Conservation (phyloP, 2,888 invertebrate genomes). For the Strigamia maritima region DNA sequence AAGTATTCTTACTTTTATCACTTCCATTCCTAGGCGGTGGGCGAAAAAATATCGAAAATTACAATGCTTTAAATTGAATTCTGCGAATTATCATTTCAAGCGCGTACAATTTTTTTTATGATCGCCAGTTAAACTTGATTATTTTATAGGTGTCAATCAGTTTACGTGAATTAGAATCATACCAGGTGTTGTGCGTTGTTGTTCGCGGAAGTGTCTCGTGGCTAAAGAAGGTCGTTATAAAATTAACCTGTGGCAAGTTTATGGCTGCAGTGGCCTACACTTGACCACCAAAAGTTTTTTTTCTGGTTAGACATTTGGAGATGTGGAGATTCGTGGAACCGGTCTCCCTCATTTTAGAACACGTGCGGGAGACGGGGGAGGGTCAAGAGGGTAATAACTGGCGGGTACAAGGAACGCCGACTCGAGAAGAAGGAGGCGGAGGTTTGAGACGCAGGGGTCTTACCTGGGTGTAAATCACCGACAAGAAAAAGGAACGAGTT, state of each 20-base stretch:
- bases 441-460: slow-evolving; percentile 23
- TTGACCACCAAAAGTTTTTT: slow-evolving; percentile 16
- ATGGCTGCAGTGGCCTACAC: slow-evolving; percentile 24
- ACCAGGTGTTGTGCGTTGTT: slow-evolving; percentile 1
- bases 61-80: background rate
- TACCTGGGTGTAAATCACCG: slow-evolving; percentile 13
- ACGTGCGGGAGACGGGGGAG: slow-evolving; percentile 11
- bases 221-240: background rate
- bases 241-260: slow-evolving; percentile 25
- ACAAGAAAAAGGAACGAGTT: slow-evolving; percentile 22
- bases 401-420: slow-evolving; percentile 28
- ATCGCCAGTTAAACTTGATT: background rate
- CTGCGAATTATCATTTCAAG: background rate
- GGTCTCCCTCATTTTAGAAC: slow-evolving; percentile 22
- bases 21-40: background rate
- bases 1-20: background rate
- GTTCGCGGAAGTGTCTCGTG: slow-evolving; percentile 3
- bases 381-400: slow-evolving; percentile 34
- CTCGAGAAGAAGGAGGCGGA: slow-evolving; percentile 22
- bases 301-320: background rate
- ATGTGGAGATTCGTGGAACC: slow-evolving; percentile 20
- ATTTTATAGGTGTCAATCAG: slow-evolving; percentile 3
- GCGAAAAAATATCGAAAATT: background rate
- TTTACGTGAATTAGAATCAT: background rate
- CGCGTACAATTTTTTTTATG: background rate